phyloP scores from a whole-genome alignment of 2,888 invertebrate genomes.

The Nysson spinosus region DNA sequence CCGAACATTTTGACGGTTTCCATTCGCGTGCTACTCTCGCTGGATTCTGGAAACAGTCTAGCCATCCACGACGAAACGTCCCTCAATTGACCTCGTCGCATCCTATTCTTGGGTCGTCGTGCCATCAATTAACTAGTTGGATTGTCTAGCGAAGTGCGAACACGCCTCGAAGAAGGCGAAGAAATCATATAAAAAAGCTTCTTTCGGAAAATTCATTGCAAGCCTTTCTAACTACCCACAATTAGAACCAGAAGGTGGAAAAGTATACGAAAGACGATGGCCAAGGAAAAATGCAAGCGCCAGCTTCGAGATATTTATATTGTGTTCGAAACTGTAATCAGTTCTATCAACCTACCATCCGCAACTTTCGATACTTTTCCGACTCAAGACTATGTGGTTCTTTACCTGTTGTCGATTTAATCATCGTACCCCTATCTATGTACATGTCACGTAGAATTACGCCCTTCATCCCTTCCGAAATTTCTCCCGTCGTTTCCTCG shows the following conservation, averaged over 20 bases:
- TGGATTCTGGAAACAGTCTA: constrained; percentile 67
- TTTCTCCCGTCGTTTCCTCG: no score
- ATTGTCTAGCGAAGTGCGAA: background rate
- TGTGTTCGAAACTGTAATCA: no score
- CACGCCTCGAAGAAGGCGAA: background rate
- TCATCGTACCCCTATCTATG: background rate
- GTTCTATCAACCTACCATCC: no score
- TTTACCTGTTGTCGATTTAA: constrained; percentile 17
- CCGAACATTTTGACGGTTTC: constrained; percentile 72
- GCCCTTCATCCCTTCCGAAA: no score
- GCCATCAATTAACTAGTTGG: background rate
- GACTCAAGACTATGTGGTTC: background rate
- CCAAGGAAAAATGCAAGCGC: no score
- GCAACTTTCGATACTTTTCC: no score
- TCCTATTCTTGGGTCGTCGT: constrained; percentile 55
- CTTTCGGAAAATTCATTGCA: no score
- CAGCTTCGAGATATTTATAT: no score
- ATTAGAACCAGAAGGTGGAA: no score
- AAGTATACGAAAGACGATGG: no score
- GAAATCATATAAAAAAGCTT: no score
- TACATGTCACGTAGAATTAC: background rate
- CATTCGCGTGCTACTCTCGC: constrained; percentile 57
- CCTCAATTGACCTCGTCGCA: constrained; percentile 73
- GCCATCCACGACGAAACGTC: constrained; percentile 72
- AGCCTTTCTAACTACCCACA: no score